phyloP scores from a whole-genome alignment of 2,113 vertebrate genomes.

The Jaculus jaculus region DNA sequence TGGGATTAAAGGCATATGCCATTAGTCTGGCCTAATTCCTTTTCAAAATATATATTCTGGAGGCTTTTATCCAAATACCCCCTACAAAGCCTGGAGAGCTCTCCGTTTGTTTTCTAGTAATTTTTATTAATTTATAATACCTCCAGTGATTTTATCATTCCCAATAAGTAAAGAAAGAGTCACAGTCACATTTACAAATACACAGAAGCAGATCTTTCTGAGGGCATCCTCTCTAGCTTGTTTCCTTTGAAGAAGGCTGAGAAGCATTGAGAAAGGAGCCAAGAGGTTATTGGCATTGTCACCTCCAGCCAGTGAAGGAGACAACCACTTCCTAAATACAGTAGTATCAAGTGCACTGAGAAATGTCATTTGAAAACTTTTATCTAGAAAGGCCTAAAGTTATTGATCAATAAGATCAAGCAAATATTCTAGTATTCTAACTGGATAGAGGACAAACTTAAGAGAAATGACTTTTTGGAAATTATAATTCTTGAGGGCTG shows the following conservation, averaged over 20 bases:
- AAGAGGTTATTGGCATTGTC: constrained; percentile 75
- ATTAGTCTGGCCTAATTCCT: too few relatives aligned
- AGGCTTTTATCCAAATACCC: constrained; percentile 56
- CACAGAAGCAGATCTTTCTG: constrained; percentile 26
- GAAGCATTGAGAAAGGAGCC: constrained; percentile 78
- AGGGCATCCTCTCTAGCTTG: constrained; percentile 55
- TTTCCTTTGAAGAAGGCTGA: constrained; percentile 85
- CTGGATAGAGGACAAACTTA: not conserved
- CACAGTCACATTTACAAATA: constrained; percentile 57
- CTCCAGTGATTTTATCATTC: constrained; percentile 47
- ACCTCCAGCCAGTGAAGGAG: constrained; percentile 73
- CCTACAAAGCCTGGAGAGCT: not conserved
- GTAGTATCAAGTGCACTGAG: constrained; percentile 35
- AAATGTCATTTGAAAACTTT: constrained; percentile 43
- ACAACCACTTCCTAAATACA: constrained; percentile 39
- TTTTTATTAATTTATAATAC: constrained; percentile 45
- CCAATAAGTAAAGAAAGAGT: constrained; percentile 56
- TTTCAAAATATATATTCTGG: constrained; percentile 42
- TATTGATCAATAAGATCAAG: not conserved
- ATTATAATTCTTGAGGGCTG: too few relatives aligned
- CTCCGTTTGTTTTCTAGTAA: constrained; percentile 40
- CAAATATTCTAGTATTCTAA: not conserved
- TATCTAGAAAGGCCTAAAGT: constrained; percentile 36
- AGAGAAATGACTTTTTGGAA: not conserved
- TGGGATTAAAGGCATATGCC: too few relatives aligned